phyloP scores from a whole-genome alignment of 2,888 invertebrate species.

The Hemithea aestivaria region DNA sequence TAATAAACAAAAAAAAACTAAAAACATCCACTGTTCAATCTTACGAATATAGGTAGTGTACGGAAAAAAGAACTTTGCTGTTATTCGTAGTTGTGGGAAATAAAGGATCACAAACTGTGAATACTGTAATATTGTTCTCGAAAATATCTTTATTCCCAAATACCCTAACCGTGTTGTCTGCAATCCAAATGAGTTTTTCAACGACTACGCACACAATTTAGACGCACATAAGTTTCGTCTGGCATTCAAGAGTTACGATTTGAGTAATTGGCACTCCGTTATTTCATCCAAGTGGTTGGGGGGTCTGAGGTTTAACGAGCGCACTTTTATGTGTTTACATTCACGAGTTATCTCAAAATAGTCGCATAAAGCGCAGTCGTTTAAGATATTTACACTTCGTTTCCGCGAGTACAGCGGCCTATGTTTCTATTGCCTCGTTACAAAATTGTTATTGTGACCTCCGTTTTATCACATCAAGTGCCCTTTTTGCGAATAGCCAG shows the following conservation, averaged over 20 bases:
- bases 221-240: conserved; percentile 12
- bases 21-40: too few relatives aligned
- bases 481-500: conserved; percentile 10
- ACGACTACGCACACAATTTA: conserved; percentile 15
- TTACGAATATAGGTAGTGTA: too few relatives aligned
- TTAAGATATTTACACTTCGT: conserved; percentile 32
- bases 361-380: conserved; percentile 28
- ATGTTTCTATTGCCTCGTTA: conserved; percentile 17
- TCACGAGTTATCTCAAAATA: conserved; percentile 37
- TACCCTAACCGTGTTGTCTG: conserved; percentile 15
- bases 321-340: conserved; percentile 39
- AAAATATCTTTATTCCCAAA: conserved; percentile 9
- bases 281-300: conserved; percentile 28
- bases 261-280: conserved; percentile 27
- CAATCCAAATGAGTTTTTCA: conserved; percentile 15
- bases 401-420: conserved; percentile 17
- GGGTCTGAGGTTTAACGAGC: conserved; percentile 32
- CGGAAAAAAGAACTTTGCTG: too few relatives aligned
- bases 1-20: too few relatives aligned
- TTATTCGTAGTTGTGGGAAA: too few relatives aligned
- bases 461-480: conserved; percentile 11
- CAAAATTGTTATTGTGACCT: conserved; percentile 19
- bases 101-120: too few relatives aligned
- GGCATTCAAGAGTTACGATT: conserved; percentile 24
- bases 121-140: too few relatives aligned